Evolutionary conservation across 37 sponge, comb jelly and placozoan genomes (phyloP).

Genomic region (Chondrilla cf. caribensis): DNA sequence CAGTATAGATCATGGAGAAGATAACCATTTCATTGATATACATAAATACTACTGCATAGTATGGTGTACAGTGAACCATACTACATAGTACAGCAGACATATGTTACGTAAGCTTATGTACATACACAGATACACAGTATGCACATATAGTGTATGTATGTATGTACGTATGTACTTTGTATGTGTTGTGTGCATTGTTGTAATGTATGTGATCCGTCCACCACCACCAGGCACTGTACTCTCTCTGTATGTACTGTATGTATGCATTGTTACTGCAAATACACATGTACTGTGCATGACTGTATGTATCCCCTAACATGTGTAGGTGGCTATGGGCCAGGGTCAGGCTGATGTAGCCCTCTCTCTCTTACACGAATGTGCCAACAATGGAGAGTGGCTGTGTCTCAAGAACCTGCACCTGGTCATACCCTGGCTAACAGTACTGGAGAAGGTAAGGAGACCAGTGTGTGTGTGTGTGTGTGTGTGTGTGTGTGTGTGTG

Average conservation of each 20-base stretch:
- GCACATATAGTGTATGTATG: too few relatives aligned
- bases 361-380: conserved; percentile 74
- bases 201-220: neutral
- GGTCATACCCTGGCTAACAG: conserved; percentile 85
- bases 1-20: too few relatives aligned
- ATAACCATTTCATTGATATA: too few relatives aligned
- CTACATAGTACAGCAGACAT: too few relatives aligned
- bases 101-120: too few relatives aligned
- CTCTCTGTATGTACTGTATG: neutral
- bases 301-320: neutral
- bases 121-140: too few relatives aligned
- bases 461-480: neutral
- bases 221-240: too few relatives aligned
- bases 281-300: too few relatives aligned
- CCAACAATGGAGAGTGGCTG: conserved; percentile 88
- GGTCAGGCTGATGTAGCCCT: conserved; percentile 87
- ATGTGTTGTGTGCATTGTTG: neutral
- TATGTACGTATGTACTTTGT: too few relatives aligned
- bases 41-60: too few relatives aligned
- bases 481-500: neutral
- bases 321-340: conserved; percentile 96
- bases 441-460: conserved; percentile 69
- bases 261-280: neutral
- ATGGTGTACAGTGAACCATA: too few relatives aligned
- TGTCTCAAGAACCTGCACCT: conserved; percentile 98